Conservation (phyloP, 2,888 invertebrate genomes). For the Eugnorisma glareosa region DNA sequence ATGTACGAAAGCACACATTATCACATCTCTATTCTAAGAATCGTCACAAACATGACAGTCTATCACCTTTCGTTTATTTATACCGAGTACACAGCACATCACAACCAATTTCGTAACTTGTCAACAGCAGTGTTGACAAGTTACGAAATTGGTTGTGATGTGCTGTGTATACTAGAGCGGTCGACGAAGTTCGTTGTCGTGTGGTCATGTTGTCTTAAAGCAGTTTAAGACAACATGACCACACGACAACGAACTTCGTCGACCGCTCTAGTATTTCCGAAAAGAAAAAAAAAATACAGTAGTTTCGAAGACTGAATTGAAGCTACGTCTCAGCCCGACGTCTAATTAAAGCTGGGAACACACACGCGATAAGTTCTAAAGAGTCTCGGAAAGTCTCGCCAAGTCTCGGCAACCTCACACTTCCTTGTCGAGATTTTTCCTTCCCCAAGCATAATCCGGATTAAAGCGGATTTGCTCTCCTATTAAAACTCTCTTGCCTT, state of each 20-base stretch:
- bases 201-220: constrained; percentile 22
- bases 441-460: constrained; percentile 60
- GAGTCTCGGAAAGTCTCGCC: constrained; percentile 26
- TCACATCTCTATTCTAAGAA: constrained; percentile 38
- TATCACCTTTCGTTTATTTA: constrained; percentile 28
- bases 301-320: constrained; percentile 36
- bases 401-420: constrained; percentile 54
- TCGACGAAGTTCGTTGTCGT: constrained; percentile 6
- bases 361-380: constrained; percentile 58
- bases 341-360: constrained; percentile 64
- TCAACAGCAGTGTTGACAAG: no score
- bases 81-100: constrained; percentile 27
- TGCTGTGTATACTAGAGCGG: background rate
- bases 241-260: constrained; percentile 11
- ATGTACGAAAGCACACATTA: constrained; percentile 14
- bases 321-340: constrained; percentile 40
- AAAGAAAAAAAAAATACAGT: constrained; percentile 7
- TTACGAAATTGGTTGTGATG: no score
- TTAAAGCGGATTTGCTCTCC: constrained; percentile 71
- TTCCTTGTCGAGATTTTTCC: constrained; percentile 58
- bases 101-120: constrained; percentile 26
- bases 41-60: constrained; percentile 23
- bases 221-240: constrained; percentile 20
- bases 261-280: background rate
- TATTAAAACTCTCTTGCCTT: constrained; percentile 73